phyloP scores from a whole-genome alignment of 2,888 invertebrate genomes.

The Aphodius granarius region DNA sequence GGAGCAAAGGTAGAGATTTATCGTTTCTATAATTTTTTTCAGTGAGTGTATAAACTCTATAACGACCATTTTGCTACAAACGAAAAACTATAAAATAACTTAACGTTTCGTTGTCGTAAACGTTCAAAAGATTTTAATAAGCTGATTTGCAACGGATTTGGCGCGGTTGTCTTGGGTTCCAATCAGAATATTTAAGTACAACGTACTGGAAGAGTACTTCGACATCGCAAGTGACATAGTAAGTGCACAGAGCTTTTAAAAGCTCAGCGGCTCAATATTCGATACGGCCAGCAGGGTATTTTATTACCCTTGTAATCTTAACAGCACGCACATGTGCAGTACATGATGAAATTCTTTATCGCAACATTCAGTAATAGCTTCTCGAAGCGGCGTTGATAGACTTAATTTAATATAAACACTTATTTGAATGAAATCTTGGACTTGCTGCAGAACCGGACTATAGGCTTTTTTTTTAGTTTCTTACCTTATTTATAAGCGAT shows the following conservation, averaged over 20 bases:
- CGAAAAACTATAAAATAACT: not conserved
- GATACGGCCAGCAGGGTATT: not conserved
- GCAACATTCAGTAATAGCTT: constrained; percentile 5
- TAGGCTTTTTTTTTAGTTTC: too few species aligned
- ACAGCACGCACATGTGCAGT: constrained; percentile 10
- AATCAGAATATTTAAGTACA: too few species aligned
- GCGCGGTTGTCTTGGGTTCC: not conserved
- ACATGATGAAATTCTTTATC: constrained; percentile 14
- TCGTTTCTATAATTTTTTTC: too few species aligned
- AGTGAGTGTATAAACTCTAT: too few species aligned
- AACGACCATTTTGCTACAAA: not conserved
- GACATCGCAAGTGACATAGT: not conserved
- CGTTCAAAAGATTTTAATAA: not conserved
- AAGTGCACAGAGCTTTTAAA: not conserved
- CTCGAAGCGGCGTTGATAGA: constrained; percentile 11
- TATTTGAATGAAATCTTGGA: constrained; percentile 6
- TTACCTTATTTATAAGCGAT: too few species aligned
- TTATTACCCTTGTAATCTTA: constrained; percentile 4
- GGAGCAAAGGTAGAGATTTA: too few species aligned
- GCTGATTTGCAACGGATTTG: not conserved
- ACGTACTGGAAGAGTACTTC: not conserved
- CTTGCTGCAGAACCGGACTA: not conserved
- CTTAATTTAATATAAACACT: constrained; percentile 13
- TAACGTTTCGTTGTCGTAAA: not conserved
- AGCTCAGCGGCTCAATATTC: not conserved